Percentiles rank a stretch among this genome's conserved stretches.
These are phyloP conservation scores for Lepidonotus clava DNA, from an alignment of 2,888 invertebrate species.

Conservation along the genomic window DNA sequence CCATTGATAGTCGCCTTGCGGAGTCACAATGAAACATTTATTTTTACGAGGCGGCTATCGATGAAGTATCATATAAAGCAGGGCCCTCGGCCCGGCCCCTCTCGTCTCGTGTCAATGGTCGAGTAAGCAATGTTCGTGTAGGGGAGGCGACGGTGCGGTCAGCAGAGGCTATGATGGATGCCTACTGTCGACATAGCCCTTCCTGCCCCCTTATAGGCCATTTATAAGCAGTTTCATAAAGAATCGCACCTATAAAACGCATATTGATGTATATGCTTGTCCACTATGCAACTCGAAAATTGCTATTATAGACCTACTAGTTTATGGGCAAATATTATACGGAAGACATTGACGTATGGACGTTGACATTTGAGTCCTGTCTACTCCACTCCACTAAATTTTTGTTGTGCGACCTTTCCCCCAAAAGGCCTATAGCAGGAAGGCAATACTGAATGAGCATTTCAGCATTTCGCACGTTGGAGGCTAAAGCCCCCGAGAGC, in stretches of 20 bases:
- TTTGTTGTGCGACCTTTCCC: too few species aligned
- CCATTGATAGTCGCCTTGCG: neutral
- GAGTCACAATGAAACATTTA: slow-evolving; percentile 20
- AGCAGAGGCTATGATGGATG: neutral
- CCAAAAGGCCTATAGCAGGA: too few species aligned
- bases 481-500: neutral
- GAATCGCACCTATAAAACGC: too few species aligned
- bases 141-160: neutral
- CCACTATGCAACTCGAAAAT: neutral
- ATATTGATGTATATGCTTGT: too few species aligned
- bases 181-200: too few species aligned
- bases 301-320: too few species aligned
- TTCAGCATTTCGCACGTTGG: neutral
- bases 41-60: slow-evolving; percentile 10
- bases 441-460: neutral
- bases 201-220: too few species aligned
- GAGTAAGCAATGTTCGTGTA: slow-evolving; percentile 16
- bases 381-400: too few species aligned
- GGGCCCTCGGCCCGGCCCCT: neutral
- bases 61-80: slow-evolving; percentile 4
- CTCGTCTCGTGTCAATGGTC: neutral
- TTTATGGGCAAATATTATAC: too few species aligned
- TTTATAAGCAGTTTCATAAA: too few species aligned
- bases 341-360: too few species aligned
- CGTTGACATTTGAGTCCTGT: too few species aligned